Conservation (phyloP, 1,140 invertebrate genomes). For the Heliconius himera region DNA sequence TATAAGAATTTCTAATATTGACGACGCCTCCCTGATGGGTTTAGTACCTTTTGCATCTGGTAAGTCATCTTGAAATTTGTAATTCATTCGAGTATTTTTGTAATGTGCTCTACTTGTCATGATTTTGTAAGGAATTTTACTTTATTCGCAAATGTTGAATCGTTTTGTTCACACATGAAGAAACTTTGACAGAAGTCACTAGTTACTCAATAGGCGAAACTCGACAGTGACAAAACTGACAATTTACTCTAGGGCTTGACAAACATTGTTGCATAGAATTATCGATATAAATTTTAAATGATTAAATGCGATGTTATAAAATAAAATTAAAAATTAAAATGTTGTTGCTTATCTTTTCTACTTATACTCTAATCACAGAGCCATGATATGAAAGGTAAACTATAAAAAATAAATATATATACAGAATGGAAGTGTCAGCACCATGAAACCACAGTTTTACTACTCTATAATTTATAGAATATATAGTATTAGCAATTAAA, state of each 20-base stretch:
- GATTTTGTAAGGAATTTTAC: constrained; percentile 20
- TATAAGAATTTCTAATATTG: constrained; percentile 90
- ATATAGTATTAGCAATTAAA: too few relatives aligned
- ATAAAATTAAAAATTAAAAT: too few relatives aligned
- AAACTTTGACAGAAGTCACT: neutral
- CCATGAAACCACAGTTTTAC: too few relatives aligned
- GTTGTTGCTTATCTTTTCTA: too few relatives aligned
- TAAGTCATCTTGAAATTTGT: constrained; percentile 71
- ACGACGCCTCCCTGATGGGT: constrained; percentile 91
- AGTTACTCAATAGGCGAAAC: neutral
- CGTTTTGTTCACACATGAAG: neutral
- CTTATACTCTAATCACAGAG: too few relatives aligned
- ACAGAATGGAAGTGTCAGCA: too few relatives aligned
- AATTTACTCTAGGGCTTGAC: neutral
- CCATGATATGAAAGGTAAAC: too few relatives aligned
- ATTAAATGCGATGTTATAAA: too few relatives aligned
- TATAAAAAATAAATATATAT: too few relatives aligned
- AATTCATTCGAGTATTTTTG: constrained; percentile 74
- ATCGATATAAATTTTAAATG: too few relatives aligned
- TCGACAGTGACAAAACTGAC: neutral
- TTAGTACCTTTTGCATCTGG: constrained; percentile 83
- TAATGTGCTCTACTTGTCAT: constrained; percentile 69
- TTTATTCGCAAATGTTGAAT: constrained; percentile 2
- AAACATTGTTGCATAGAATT: neutral
- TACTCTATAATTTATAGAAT: too few relatives aligned